Evolutionary conservation across 2,113 vertebrate genomes (phyloP), one percentile per base, ranked within the genome.

Genomic region (Spea multiplicata): DNA sequence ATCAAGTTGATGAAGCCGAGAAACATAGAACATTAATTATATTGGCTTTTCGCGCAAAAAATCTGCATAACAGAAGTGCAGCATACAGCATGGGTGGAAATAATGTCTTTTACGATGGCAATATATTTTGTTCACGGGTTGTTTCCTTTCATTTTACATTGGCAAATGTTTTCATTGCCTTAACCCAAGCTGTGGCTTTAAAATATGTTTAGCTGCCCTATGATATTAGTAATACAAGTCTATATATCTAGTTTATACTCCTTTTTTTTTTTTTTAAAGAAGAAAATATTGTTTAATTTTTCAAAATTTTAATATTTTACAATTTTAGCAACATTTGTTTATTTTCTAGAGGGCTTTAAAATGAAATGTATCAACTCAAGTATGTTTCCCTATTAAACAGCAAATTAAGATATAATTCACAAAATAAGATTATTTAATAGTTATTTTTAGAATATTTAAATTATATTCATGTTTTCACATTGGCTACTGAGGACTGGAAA

Each of bases 11-110:
- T 68, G 71, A 59, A 68, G 71, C 78, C 61, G 47, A 68, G 8
- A 13, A 73, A 74, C 44, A 68, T 61, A 61, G 65, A 74, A 67
- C 78, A 74, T 80, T 80, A 80, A 74, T 80, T 80, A 80, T 68
- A 73, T 61, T 80, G 78, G 64, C 61, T n/a, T 74, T 71, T 65
- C 68, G 62, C 44, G 52, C 12, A 80, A 50, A 73, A 73, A 67
- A n/a, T 68, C 76, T 62, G 64, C 53, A 61, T 80, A 73, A 80
- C 64, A 68, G 52, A 67, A 73, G 45, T 59, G 6, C 49, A 73
- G 68, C 47, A 44, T 4, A 30, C 8, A 55, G 52, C 71, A 13
- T 59, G 71, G 68, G 64, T 68, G 12, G 78, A 74, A 80, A 74
- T 67, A 74, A 68, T 74, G 71, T 59, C 16, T 80, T 80, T 80